Evolutionary conservation across 2,888 invertebrate genomes (phyloP).

Genomic region (Aphelenchoides bicaudatus): DNA sequence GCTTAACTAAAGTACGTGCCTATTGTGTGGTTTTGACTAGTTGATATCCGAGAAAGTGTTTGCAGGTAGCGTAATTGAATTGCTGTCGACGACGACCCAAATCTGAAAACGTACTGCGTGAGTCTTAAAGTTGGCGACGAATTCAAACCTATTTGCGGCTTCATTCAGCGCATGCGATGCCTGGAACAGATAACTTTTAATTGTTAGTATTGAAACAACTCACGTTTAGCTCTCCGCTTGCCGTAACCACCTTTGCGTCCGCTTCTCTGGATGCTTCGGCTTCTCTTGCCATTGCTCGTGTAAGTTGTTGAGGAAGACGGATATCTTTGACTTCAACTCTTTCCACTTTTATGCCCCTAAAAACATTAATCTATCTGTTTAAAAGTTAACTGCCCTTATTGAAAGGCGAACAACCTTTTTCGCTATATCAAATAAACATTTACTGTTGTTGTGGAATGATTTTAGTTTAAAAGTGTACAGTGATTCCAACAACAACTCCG

Average conservation of each 20-base stretch:
- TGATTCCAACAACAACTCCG: no score
- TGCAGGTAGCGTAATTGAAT: constrained; percentile 51
- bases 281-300: constrained; percentile 49
- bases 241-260: constrained; percentile 49
- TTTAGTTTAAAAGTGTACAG: no score
- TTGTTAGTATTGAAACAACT: constrained; percentile 15
- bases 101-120: no score
- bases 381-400: background rate
- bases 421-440: no score
- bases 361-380: no score
- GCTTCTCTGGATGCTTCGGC: constrained; percentile 52
- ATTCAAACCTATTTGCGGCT: constrained; percentile 44
- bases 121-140: no score
- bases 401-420: no score
- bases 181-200: constrained; percentile 22
- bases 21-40: constrained; percentile 50
- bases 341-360: constrained; percentile 56
- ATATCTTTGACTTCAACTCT: constrained; percentile 57
- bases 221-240: constrained; percentile 43
- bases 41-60: constrained; percentile 47
- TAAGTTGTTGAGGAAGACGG: constrained; percentile 46
- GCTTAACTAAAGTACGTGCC: constrained; percentile 20
- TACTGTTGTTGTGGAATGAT: constrained; percentile 21
- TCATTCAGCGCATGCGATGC: constrained; percentile 45
- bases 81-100: constrained; percentile 43